Evolutionary conservation across 1,140 invertebrate genomes (phyloP), one percentile per base, ranked within the genome.

Genomic region (Holotrichia oblita): DNA sequence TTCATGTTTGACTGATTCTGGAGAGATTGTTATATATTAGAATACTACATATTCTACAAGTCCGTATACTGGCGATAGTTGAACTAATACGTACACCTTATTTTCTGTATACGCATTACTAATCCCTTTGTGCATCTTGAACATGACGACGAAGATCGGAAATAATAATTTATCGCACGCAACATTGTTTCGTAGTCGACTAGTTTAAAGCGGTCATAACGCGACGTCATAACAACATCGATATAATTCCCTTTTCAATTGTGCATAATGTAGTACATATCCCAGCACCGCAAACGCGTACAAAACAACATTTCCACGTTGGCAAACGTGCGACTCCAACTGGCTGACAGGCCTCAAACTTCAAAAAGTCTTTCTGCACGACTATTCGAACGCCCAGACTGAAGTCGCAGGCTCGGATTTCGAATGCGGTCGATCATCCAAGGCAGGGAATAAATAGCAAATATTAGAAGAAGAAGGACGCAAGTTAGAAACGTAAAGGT

Each of bases 221-320:
- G 61, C 27, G 27, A 69, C 61, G 61, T 69, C 61, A 69, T 69
- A 69, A 69, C 61, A 69, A 69, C 61, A 34, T 69, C 61, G 61
- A 69, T 69, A 69, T 69, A 69, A 69, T 69, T 69, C 61, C 24
- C 61, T 27, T 69, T 69, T 69, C 61, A 69, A 69, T 69, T 69
- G 61, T 69, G 22, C 61, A 27, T 69, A 69, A 69, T 34, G 27
- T 34, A 2, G 27, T 34, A 34, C 27, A 34, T 69, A 27, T 69
- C 20, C 17, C 17, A 17, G 61, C 8, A 14, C 61, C 61, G 61
- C 8, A 69, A 24, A 69, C 27, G 22, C 22, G 27, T 22, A 69
- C 61, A 27, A 69, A 69, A 27, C 61, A 69, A 69, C 22, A 69
- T 69, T 69, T 69, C 22, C n/a, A n/a, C n/a, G n/a, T n/a, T n/a